Evolutionary conservation across 1,140 invertebrate species (phyloP).

Genomic region (Antheraea mylitta): DNA sequence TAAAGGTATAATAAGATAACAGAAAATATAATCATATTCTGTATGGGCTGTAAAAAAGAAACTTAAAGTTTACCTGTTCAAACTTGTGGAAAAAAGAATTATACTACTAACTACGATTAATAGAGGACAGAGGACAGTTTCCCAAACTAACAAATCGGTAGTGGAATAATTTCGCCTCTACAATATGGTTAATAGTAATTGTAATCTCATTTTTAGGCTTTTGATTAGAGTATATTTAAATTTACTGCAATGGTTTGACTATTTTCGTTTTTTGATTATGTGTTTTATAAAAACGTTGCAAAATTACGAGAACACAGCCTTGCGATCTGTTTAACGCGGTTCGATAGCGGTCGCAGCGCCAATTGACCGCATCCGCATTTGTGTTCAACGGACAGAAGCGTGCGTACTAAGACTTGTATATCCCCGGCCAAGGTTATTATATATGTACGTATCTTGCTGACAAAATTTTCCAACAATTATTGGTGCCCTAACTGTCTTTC

Average conservation of each 20-base stretch:
- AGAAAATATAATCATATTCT: no score
- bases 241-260: neutral
- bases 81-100: no score
- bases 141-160: no score
- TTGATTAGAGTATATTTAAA: neutral
- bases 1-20: no score
- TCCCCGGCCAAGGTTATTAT: constrained; percentile 67
- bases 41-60: no score
- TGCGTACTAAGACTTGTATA: constrained; percentile 64
- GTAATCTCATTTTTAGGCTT: neutral
- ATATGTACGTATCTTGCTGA: constrained; percentile 40
- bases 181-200: neutral
- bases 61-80: no score
- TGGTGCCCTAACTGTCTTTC: no score
- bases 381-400: constrained; percentile 65
- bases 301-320: constrained; percentile 37
- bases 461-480: constrained; percentile 40
- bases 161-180: no score
- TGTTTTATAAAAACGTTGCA: neutral
- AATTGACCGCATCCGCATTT: constrained; percentile 77
- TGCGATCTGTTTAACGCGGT: constrained; percentile 69
- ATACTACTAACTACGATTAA: no score
- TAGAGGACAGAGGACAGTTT: no score
- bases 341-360: constrained; percentile 60
- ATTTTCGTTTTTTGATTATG: neutral